A percentile compares a stretch with the other conserved stretches of the same genome.
phyloP scores from a whole-genome alignment of 2,888 invertebrate species.

The Drosophila borborema region DNA sequence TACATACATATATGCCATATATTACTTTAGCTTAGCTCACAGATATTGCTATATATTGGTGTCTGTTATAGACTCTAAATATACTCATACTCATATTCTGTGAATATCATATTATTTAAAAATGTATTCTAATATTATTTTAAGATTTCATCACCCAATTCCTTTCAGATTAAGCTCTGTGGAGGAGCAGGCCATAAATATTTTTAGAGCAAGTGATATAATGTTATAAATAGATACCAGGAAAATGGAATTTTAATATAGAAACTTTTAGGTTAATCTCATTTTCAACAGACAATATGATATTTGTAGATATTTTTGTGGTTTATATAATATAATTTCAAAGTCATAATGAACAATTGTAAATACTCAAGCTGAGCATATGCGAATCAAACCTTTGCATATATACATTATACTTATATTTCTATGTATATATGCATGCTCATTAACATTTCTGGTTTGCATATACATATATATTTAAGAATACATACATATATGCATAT shows the following conservation, averaged over 20 bases:
- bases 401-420: neutral
- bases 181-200: neutral
- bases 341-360: neutral
- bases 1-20: neutral
- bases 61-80: neutral
- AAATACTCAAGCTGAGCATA: slow-evolving; percentile 5
- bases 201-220: slow-evolving; percentile 7
- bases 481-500: neutral
- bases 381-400: neutral
- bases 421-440: neutral
- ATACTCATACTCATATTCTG: neutral
- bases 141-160: neutral
- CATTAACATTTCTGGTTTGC: neutral
- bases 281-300: neutral
- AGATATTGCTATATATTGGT: neutral
- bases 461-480: neutral
- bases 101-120: neutral
- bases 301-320: neutral
- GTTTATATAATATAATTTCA: neutral
- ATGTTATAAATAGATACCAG: neutral
- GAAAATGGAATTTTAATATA: slow-evolving; percentile 2
- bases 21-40: neutral
- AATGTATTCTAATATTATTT: slow-evolving; percentile 1
- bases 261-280: neutral
- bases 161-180: neutral